Evolutionary conservation across 1,140 invertebrate species (phyloP).

Genomic region (Drosophila bifasciata): DNA sequence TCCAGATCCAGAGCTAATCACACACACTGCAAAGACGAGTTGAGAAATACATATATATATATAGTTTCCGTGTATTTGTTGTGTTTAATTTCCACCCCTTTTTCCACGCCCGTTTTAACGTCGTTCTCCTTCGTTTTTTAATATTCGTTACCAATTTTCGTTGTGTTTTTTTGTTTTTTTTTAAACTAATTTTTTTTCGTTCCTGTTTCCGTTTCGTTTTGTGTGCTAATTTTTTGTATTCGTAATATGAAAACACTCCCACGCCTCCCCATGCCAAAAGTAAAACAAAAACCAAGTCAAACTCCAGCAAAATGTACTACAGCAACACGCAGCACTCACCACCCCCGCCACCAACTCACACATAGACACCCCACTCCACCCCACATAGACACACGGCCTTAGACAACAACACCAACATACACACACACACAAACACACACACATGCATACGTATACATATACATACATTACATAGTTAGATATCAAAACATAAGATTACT

Average conservation of each 20-base stretch:
- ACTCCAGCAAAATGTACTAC: conserved; percentile 39
- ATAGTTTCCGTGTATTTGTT: conserved; percentile 9
- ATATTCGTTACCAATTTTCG: conserved; percentile 16
- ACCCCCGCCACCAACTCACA: not conserved
- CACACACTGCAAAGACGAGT: conserved; percentile 12
- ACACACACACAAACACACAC: conserved; percentile 21
- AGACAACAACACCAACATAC: no score
- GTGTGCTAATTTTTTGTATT: conserved; percentile 83
- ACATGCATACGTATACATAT: no score
- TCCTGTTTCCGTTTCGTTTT: conserved; percentile 50
- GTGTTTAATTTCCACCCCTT: conserved; percentile 18
- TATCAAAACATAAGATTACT: not conserved
- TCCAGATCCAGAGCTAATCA: not conserved
- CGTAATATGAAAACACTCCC: conserved; percentile 46
- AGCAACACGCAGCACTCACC: conserved; percentile 3
- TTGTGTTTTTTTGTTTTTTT: conserved; percentile 21
- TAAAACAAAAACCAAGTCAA: conserved; percentile 22
- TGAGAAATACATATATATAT: conserved; percentile 17
- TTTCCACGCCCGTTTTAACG: conserved; percentile 40
- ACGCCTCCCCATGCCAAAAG: not conserved
- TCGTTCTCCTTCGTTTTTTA: conserved; percentile 5
- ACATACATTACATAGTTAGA: conserved; percentile 10
- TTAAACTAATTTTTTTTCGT: conserved; percentile 13
- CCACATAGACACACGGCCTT: not conserved
- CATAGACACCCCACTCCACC: not conserved